A percentile compares a stretch with the other conserved stretches of the same genome.
phyloP scores from a whole-genome alignment of 1,140 invertebrate genomes.

The Colletes gigas region DNA sequence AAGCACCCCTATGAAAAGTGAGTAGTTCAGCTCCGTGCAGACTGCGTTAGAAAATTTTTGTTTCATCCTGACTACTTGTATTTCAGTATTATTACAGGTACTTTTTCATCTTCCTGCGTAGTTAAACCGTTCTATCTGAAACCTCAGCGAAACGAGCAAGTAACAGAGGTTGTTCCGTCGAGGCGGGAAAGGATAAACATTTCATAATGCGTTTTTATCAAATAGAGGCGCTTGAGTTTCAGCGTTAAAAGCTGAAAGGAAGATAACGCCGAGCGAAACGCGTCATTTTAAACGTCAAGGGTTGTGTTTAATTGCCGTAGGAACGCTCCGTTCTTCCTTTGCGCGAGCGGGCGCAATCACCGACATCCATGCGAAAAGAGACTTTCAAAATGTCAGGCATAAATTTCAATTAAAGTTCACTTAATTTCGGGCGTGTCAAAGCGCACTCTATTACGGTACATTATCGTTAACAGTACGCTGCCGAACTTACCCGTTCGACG shows the following conservation, averaged over 20 bases:
- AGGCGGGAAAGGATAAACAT: constrained; percentile 33
- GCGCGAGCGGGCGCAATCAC: neutral
- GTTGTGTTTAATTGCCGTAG: constrained; percentile 34
- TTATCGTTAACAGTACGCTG: constrained; percentile 57
- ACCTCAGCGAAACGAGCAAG: neutral
- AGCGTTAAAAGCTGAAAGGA: constrained; percentile 31
- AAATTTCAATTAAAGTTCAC: constrained; percentile 64
- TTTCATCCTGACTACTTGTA: too few relatives aligned
- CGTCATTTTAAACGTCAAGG: constrained; percentile 33
- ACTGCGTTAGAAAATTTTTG: too few relatives aligned
- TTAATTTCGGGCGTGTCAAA: constrained; percentile 60
- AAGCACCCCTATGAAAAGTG: neutral
- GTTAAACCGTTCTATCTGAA: neutral
- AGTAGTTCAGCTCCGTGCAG: too few relatives aligned
- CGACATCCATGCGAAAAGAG: neutral
- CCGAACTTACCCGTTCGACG: constrained; percentile 48
- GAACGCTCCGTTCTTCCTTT: constrained; percentile 3
- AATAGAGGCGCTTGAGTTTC: neutral
- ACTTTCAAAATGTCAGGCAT: constrained; percentile 15
- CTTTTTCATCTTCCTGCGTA: neutral
- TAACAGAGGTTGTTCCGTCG: constrained; percentile 1
- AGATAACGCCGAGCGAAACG: constrained; percentile 30
- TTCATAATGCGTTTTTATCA: constrained; percentile 17
- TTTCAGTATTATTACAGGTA: neutral
- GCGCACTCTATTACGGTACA: constrained; percentile 59